Conservation (phyloP, 2,113 vertebrate genomes). For the Etia nguti region DNA sequence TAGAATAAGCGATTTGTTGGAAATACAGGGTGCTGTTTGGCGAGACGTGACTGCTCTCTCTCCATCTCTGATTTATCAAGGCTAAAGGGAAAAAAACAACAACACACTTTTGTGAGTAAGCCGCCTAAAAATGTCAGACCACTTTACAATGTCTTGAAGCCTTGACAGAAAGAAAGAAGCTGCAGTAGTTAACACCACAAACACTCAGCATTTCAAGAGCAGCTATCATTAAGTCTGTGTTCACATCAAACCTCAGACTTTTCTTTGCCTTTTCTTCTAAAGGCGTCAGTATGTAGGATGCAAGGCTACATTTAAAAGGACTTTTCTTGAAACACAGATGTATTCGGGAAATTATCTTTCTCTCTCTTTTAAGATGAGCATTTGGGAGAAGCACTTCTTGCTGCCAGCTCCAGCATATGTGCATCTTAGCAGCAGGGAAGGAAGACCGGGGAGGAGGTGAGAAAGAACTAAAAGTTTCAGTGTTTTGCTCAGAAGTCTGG, state of each 20-base stretch:
- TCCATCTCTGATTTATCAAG: neutral
- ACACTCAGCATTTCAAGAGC: neutral
- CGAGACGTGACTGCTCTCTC: neutral
- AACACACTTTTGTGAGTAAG: neutral
- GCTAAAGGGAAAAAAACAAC: accelerated
- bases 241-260: neutral
- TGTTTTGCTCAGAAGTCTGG: conserved; percentile 6
- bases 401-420: neutral
- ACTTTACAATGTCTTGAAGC: neutral
- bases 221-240: neutral
- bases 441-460: neutral
- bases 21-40: neutral
- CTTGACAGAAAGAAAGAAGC: neutral
- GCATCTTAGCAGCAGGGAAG: neutral
- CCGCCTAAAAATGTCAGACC: conserved; percentile 12
- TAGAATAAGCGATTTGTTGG: neutral
- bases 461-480: conserved; percentile 13
- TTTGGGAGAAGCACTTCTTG: neutral
- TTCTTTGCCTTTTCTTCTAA: neutral
- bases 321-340: neutral
- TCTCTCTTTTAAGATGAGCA: neutral
- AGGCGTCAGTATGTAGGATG: neutral
- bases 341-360: neutral
- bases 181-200: neutral
- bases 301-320: neutral